Percentiles rank a stretch among this genome's conserved stretches.
phyloP scores from a whole-genome alignment of 2,797 vertebrate species.

The Rhincodon typus region DNA sequence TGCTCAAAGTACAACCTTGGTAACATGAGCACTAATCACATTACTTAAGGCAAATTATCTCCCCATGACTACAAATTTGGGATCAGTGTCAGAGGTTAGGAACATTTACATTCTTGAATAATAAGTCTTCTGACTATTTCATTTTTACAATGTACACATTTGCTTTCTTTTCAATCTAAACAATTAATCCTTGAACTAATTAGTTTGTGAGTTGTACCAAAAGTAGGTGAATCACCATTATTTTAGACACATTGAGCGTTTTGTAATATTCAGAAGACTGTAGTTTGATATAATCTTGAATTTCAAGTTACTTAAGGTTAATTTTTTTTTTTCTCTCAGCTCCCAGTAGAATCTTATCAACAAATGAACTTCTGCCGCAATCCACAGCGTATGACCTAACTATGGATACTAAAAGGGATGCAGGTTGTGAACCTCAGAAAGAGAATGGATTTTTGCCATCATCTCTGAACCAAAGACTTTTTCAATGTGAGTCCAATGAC shows the following conservation, averaged over 20 bases:
- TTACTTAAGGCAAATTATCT: background rate
- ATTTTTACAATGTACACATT: background rate
- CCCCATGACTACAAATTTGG: background rate
- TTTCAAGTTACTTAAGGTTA: slow-evolving; percentile 13
- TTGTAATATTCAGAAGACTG: background rate
- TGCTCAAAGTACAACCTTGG: background rate
- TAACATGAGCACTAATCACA: background rate
- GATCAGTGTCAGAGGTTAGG: background rate
- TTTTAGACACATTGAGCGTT: background rate
- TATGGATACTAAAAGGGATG: background rate
- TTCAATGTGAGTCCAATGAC: slow-evolving; percentile 22
- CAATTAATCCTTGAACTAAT: background rate
- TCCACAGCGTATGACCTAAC: background rate
- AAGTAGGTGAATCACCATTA: background rate
- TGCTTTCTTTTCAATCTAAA: background rate
- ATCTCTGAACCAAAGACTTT: slow-evolving; percentile 23
- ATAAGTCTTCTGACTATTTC: background rate
- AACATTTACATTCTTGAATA: background rate
- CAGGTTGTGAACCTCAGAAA: slow-evolving; percentile 12
- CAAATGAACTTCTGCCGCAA: slow-evolving; percentile 21
- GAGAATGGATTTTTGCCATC: slow-evolving; percentile 3
- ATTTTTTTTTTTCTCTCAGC: slow-evolving; percentile 23
- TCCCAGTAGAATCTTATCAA: slow-evolving; percentile 26
- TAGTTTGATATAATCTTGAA: no score
- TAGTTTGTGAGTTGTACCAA: background rate